A percentile compares a stretch with the other conserved stretches of the same genome.
These are phyloP conservation scores for Bryconaethiops microstoma DNA, from an alignment of 2,797 vertebrate genomes.

Conservation along the genomic window DNA sequence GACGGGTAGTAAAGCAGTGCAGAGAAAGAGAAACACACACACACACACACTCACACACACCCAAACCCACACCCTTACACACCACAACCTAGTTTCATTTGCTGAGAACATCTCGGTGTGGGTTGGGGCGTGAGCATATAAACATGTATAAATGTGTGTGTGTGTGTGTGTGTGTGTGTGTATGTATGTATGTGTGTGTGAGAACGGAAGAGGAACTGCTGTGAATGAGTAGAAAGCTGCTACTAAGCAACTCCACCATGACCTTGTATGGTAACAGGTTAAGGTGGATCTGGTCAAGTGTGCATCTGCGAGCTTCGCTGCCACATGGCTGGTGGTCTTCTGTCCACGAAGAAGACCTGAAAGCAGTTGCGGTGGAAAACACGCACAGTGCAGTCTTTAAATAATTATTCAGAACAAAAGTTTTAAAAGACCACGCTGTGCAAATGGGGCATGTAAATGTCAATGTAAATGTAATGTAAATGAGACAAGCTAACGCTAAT, in stretches of 20 bases:
- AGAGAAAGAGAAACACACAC: background rate
- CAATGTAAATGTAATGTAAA: too few relatives aligned
- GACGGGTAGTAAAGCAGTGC: too few relatives aligned
- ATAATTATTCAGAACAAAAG: too few relatives aligned
- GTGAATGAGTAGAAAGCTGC: constrained; percentile 22
- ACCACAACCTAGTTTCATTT: constrained; percentile 34
- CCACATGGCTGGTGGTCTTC: too few relatives aligned
- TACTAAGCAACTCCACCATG: background rate
- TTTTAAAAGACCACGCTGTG: too few relatives aligned
- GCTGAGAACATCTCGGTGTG: constrained; percentile 7
- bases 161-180: constrained; percentile 39
- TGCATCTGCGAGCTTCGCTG: background rate
- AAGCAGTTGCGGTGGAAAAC: too few relatives aligned
- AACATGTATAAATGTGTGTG: constrained; percentile 59
- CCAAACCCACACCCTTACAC: background rate
- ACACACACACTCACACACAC: constrained; percentile 1
- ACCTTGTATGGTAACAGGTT: constrained; percentile 32
- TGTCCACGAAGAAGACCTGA: too few relatives aligned
- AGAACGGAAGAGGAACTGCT: constrained; percentile 31
- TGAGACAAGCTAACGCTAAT: too few relatives aligned
- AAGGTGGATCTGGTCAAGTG: background rate
- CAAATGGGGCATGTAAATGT: too few relatives aligned
- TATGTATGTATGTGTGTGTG: constrained; percentile 30
- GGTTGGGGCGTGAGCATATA: constrained; percentile 49
- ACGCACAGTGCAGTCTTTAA: too few relatives aligned